phyloP scores from a whole-genome alignment of 2,113 vertebrate species.

The Heptranchias perlo region DNA sequence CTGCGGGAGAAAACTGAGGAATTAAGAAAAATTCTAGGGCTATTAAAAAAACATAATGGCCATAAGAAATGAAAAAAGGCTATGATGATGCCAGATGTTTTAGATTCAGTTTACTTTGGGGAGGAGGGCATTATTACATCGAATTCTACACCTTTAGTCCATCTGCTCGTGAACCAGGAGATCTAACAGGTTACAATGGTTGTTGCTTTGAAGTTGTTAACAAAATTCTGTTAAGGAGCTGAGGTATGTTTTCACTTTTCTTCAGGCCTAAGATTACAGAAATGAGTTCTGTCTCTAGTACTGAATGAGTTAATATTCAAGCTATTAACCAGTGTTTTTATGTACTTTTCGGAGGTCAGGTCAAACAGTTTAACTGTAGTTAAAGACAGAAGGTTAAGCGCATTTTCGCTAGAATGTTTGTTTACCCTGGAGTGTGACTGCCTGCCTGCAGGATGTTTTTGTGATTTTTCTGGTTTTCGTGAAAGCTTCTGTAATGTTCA shows the following conservation, averaged over 20 bases:
- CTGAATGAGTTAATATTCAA: slow-evolving; percentile 37
- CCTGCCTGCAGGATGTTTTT: not conserved
- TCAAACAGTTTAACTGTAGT: slow-evolving; percentile 40
- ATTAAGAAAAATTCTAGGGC: too few species aligned
- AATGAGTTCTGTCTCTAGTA: not conserved
- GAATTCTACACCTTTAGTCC: not conserved
- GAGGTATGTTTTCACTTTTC: not conserved
- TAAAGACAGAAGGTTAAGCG: slow-evolving; percentile 40
- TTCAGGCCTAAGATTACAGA: not conserved
- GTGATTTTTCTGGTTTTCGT: not conserved
- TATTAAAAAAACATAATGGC: not conserved
- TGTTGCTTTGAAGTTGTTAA: not conserved
- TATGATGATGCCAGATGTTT: not conserved
- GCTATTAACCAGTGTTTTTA: slow-evolving; percentile 37
- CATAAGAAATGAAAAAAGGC: not conserved
- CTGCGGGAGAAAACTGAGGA: too few species aligned
- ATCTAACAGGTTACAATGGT: not conserved
- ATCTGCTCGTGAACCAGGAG: not conserved
- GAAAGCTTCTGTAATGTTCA: not conserved
- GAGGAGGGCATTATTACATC: not conserved
- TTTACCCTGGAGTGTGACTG: slow-evolving; percentile 24
- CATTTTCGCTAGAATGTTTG: slow-evolving; percentile 34
- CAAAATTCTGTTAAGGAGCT: slow-evolving; percentile 12
- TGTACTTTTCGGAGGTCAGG: slow-evolving; percentile 36
- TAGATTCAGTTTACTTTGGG: not conserved